phyloP scores from a whole-genome alignment of 1,140 invertebrate species.

The Lepidurus couesii region DNA sequence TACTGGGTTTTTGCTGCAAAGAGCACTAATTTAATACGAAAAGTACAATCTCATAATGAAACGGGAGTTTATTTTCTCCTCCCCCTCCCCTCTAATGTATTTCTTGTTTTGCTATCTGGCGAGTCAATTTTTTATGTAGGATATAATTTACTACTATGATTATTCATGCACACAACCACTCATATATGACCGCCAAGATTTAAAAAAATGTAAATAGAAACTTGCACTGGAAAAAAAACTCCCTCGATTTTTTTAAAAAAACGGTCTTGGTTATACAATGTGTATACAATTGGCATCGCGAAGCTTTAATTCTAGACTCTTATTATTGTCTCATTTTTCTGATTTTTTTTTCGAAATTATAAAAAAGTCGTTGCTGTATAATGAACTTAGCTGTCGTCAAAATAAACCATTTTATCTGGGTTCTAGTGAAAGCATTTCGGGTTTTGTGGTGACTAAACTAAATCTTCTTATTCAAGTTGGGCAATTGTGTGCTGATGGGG shows the following conservation, averaged over 20 bases:
- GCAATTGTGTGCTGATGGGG: slow-evolving; percentile 18
- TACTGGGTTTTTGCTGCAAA: neutral
- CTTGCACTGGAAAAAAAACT: neutral
- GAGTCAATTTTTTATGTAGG: neutral
- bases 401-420: slow-evolving; percentile 15
- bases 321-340: neutral
- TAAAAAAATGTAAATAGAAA: neutral
- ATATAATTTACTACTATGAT: too few relatives aligned
- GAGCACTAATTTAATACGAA: slow-evolving; percentile 12
- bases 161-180: too few relatives aligned
- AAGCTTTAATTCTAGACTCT: slow-evolving; percentile 15
- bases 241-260: neutral
- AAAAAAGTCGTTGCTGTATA: slow-evolving; percentile 11
- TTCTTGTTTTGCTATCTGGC: neutral
- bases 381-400: slow-evolving; percentile 22
- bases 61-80: slow-evolving; percentile 1
- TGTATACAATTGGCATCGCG: slow-evolving; percentile 12
- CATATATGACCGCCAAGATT: neutral
- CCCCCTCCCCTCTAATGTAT: neutral
- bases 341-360: neutral
- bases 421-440: neutral
- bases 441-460: neutral
- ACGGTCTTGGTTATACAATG: neutral
- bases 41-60: slow-evolving; percentile 15
- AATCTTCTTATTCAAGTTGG: neutral